Evolutionary conservation across 2,797 vertebrate species (phyloP).

Genomic region (Crenichthys baileyi): DNA sequence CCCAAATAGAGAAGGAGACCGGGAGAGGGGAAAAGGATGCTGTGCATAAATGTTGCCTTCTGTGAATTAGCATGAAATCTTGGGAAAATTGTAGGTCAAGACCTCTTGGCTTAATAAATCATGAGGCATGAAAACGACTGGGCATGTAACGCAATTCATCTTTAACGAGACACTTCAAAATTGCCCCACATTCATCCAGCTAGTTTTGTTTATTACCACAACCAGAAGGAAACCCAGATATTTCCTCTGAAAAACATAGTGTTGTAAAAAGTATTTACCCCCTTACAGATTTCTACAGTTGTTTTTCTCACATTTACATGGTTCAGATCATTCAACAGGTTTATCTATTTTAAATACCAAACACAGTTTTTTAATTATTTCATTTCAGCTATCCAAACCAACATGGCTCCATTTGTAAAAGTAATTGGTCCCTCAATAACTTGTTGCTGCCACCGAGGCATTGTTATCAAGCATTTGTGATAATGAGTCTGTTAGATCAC

Average conservation of each 20-base stretch:
- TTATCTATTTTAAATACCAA: no score
- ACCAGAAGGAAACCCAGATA: neutral
- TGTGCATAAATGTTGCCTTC: constrained; percentile 28
- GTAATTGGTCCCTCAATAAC: no score
- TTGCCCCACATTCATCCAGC: neutral
- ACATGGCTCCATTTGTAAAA: no score
- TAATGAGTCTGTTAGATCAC: no score
- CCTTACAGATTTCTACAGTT: neutral
- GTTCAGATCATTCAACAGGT: neutral
- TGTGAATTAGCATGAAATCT: constrained; percentile 25
- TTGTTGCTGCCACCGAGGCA: no score
- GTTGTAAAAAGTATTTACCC: neutral
- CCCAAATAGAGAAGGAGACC: constrained; percentile 1
- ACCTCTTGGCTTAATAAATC: constrained; percentile 5
- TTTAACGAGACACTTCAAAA: neutral
- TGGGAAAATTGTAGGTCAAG: constrained; percentile 1
- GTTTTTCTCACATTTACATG: no score
- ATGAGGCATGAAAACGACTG: neutral
- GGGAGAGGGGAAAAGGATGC: neutral
- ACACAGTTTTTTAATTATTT: no score
- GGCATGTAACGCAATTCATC: neutral
- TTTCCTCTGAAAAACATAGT: neutral
- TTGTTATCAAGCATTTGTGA: no score
- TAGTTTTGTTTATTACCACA: neutral
- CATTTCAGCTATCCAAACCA: no score